These are phyloP conservation scores for Cinclus mexicanus DNA, from an alignment of 2,113 vertebrate genomes.

Conservation along the genomic window DNA sequence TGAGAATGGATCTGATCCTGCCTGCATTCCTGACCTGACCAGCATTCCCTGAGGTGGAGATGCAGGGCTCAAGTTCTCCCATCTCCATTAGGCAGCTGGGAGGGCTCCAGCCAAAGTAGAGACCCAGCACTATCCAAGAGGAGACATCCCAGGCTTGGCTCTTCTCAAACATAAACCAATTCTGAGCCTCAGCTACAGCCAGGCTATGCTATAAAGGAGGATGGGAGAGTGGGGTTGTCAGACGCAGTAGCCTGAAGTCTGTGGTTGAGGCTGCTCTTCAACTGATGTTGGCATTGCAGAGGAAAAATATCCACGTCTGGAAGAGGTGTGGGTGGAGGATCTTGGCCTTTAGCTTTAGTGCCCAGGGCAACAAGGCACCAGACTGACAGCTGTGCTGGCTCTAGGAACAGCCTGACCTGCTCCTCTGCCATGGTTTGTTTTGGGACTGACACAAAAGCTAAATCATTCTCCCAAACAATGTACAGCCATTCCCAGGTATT, in stretches of 20 bases:
- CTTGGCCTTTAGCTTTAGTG: not conserved
- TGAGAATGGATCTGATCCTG: not conserved
- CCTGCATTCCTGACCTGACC: not conserved
- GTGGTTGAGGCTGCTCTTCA: not conserved
- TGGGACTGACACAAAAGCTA: not conserved
- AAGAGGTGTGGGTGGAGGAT: not conserved
- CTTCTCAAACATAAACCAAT: not conserved
- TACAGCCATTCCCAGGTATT: not conserved
- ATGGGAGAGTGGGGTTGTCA: not conserved
- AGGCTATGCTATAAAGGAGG: not conserved
- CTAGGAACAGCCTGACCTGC: not conserved
- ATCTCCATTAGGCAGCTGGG: fast-evolving
- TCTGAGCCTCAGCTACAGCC: not conserved
- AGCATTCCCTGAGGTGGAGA: not conserved
- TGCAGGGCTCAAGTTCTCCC: not conserved
- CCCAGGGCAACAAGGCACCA: not conserved
- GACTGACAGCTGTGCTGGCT: not conserved
- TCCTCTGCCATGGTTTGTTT: not conserved
- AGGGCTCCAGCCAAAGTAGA: not conserved
- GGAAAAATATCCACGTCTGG: fast-evolving
- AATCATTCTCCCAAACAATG: not conserved
- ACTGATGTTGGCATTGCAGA: not conserved
- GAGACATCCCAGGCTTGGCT: not conserved
- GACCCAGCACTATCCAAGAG: not conserved
- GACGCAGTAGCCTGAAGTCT: not conserved